Conservation (phyloP, 2,113 vertebrate species). For the Bungarus multicinctus region DNA sequence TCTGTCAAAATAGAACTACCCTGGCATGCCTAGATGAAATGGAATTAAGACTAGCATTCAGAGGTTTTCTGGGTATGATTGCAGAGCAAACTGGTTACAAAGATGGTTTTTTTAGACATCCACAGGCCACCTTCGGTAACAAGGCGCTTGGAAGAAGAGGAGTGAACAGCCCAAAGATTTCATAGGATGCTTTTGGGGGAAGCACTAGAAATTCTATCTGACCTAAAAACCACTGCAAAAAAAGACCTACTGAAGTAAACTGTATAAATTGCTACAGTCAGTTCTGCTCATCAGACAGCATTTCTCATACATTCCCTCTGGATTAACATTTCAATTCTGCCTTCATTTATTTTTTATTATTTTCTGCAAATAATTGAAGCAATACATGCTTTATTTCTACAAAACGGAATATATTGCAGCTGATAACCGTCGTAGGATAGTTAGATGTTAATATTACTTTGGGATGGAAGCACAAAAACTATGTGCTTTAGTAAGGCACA, state of each 20-base stretch:
- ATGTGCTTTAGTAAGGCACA: neutral
- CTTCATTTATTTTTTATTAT: neutral
- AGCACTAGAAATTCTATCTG: neutral
- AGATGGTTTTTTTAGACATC: neutral
- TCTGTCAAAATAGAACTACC: neutral
- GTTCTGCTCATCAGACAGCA: neutral
- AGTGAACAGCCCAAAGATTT: neutral
- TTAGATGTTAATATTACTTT: neutral
- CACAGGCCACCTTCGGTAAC: neutral
- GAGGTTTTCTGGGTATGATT: neutral
- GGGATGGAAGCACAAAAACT: neutral
- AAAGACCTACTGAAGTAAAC: neutral
- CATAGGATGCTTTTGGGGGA: neutral
- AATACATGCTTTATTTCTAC: neutral
- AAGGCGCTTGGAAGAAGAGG: neutral
- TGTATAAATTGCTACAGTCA: neutral
- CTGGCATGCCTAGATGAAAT: neutral
- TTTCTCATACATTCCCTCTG: neutral
- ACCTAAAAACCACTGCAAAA: neutral
- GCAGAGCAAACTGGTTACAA: neutral
- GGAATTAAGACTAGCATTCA: neutral
- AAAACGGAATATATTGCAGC: neutral
- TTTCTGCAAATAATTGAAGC: neutral
- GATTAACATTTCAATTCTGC: neutral
- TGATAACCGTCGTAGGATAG: neutral